Conservation (phyloP, 2,113 vertebrate genomes). For the Corynorhinus townsendii region DNA sequence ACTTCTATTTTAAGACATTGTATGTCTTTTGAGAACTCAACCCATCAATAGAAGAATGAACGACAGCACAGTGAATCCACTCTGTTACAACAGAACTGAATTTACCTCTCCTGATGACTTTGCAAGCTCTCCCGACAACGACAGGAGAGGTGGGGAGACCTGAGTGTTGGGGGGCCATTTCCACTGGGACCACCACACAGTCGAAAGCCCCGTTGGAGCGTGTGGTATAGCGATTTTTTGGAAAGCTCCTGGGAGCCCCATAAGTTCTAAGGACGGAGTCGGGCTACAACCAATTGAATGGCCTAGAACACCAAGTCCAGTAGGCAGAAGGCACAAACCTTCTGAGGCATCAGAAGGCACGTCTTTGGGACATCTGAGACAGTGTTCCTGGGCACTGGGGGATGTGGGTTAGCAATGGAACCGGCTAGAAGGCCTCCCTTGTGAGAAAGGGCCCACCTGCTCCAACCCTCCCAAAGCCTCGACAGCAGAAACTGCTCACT, state of each 20-base stretch:
- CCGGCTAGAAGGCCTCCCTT: background rate
- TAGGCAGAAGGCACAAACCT: background rate
- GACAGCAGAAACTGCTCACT: background rate
- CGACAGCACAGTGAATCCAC: background rate
- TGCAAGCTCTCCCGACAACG: background rate
- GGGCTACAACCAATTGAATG: background rate
- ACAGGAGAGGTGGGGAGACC: background rate
- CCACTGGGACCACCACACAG: background rate
- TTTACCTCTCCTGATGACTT: background rate
- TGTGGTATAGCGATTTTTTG: no score
- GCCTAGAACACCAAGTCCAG: no score
- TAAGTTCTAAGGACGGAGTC: background rate
- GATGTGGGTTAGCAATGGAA: background rate
- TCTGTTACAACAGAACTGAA: background rate
- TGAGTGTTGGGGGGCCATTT: fast-evolving
- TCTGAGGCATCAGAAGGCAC: background rate
- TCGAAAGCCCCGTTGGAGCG: background rate
- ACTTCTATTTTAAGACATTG: background rate
- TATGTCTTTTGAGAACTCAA: background rate
- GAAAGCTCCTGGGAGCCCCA: background rate
- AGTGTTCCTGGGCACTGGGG: background rate
- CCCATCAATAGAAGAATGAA: background rate
- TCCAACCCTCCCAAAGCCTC: background rate
- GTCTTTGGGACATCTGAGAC: background rate
- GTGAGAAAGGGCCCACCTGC: background rate